These are phyloP conservation scores for Pammene aurita DNA, from an alignment of 2,888 invertebrate species.

Conservation along the genomic window DNA sequence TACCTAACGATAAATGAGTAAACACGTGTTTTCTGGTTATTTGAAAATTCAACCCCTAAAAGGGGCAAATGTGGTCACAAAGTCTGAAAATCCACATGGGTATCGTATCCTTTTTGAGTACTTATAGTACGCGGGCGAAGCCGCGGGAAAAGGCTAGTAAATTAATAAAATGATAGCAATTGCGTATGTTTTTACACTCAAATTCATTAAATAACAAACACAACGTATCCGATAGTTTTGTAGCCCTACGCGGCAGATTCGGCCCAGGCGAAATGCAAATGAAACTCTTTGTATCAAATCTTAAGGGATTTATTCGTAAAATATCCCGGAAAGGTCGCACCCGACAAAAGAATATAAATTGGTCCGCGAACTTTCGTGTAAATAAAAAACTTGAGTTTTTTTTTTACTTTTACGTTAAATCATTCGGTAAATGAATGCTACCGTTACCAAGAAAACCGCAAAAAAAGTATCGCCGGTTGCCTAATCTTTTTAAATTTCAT, in stretches of 20 bases:
- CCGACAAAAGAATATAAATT: conserved; percentile 71
- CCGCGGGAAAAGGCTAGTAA: too few relatives aligned
- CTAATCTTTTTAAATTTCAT: conserved; percentile 4
- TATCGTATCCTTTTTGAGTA: too few relatives aligned
- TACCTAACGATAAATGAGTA: too few relatives aligned
- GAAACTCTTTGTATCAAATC: conserved; percentile 79
- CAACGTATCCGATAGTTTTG: neutral
- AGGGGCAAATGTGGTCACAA: too few relatives aligned
- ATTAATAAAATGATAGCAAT: too few relatives aligned
- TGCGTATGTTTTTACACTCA: too few relatives aligned
- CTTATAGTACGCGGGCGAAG: too few relatives aligned
- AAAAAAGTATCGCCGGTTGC: neutral
- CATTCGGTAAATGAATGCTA: neutral
- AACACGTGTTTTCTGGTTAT: too few relatives aligned
- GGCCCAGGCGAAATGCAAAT: conserved; percentile 71
- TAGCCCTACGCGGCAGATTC: conserved; percentile 55
- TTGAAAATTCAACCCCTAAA: too few relatives aligned
- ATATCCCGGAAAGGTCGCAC: conserved; percentile 60
- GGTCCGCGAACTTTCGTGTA: conserved; percentile 54
- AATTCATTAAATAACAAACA: too few relatives aligned
- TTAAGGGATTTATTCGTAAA: conserved; percentile 78
- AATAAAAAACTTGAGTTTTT: conserved; percentile 49
- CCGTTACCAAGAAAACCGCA: neutral
- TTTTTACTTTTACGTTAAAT: conserved; percentile 10
- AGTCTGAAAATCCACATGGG: too few relatives aligned